phyloP scores from a whole-genome alignment of 92 coral and sea anemone genomes.

The Paramuricea clavata region DNA sequence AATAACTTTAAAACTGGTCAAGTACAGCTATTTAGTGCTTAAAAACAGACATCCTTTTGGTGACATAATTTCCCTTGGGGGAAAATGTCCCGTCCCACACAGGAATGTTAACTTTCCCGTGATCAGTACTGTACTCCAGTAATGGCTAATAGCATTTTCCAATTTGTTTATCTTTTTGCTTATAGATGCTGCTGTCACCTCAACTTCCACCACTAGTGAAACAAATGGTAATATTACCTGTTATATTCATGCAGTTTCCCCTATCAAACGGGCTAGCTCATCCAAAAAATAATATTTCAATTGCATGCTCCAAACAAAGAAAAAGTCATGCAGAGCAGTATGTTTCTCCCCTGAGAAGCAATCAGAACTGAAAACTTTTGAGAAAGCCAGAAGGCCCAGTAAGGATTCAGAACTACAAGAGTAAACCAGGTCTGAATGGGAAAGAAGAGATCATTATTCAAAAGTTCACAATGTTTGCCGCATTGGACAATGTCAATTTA shows the following conservation, averaged over 20 bases:
- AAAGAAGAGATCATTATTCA: constrained; percentile 7
- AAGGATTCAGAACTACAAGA: background rate
- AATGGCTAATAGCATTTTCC: too few relatives aligned
- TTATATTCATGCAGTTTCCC: constrained; percentile 14
- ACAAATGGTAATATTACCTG: background rate
- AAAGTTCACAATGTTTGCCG: too few relatives aligned
- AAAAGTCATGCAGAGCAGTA: background rate
- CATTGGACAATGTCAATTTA: too few relatives aligned
- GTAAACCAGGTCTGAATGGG: background rate
- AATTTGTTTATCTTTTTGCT: too few relatives aligned
- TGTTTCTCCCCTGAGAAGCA: constrained; percentile 29
- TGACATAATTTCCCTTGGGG: too few relatives aligned
- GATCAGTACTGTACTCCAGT: too few relatives aligned
- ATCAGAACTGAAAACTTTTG: constrained; percentile 10
- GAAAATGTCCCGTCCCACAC: too few relatives aligned
- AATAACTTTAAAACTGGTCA: too few relatives aligned
- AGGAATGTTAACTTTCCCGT: too few relatives aligned
- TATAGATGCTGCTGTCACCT: too few relatives aligned
- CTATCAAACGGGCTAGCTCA: background rate
- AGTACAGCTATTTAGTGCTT: too few relatives aligned
- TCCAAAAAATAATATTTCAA: background rate
- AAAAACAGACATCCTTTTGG: too few relatives aligned
- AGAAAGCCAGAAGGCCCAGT: constrained; percentile 12
- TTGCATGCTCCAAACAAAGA: background rate
- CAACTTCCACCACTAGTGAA: background rate